Conservation (phyloP, 2,797 vertebrate species). For the Eidolon dupreanum region DNA sequence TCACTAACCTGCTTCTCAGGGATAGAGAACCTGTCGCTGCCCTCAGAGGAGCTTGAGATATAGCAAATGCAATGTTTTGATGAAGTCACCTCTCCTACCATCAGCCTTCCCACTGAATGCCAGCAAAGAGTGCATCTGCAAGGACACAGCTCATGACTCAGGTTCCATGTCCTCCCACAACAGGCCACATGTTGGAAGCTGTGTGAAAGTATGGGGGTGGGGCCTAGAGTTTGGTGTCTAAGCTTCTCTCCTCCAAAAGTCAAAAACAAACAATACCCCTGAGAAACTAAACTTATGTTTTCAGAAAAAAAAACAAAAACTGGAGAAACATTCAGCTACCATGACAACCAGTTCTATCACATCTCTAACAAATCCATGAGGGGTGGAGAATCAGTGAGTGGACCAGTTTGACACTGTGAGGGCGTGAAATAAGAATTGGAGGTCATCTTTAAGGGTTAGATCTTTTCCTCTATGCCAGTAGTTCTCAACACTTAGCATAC, state of each 20-base stretch:
- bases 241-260: neutral
- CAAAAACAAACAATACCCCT: slow-evolving; percentile 22
- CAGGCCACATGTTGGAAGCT: neutral
- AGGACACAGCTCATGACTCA: neutral
- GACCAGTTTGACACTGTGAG: neutral
- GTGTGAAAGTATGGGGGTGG: neutral
- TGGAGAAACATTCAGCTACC: slow-evolving; percentile 44
- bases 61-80: neutral
- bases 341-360: slow-evolving; percentile 15
- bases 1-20: neutral
- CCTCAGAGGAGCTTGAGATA: neutral
- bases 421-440: neutral
- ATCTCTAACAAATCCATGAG: neutral
- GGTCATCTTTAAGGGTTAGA: neutral
- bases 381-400: neutral
- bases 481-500: neutral
- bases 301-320: neutral
- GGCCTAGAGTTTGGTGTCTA: neutral
- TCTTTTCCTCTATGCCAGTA: neutral
- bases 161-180: neutral
- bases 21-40: neutral
- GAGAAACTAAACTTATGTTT: slow-evolving; percentile 13
- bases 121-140: neutral
- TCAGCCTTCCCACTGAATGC: neutral
- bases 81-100: neutral